Percentiles rank a stretch among this genome's conserved stretches.
These are phyloP conservation scores for Pachyseris speciosa DNA, from an alignment of 64 coral and sea anemone species.

Conservation along the genomic window DNA sequence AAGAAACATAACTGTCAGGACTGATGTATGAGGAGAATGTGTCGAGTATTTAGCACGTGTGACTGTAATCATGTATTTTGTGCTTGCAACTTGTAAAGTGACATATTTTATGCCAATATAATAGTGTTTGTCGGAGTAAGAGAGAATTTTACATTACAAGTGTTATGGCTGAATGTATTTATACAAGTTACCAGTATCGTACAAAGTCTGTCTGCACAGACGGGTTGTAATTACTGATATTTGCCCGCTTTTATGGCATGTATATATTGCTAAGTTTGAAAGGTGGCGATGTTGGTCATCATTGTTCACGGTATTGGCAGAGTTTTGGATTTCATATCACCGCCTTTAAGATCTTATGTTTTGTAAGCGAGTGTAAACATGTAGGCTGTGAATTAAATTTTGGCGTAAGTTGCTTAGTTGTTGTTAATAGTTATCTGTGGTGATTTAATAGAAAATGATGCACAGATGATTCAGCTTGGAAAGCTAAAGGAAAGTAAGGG, in stretches of 20 bases:
- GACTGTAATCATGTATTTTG: too few relatives aligned
- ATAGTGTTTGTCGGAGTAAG: too few relatives aligned
- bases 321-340: neutral
- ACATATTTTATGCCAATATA: too few relatives aligned
- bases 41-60: too few relatives aligned
- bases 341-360: neutral
- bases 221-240: neutral
- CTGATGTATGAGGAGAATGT: too few relatives aligned
- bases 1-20: neutral
- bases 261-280: neutral
- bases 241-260: neutral
- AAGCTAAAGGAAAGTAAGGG: too few relatives aligned
- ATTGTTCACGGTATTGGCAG: neutral
- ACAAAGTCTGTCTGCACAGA: neutral
- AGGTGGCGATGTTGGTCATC: neutral
- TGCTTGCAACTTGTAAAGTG: neutral
- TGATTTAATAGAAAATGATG: too few relatives aligned
- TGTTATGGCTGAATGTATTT: too few relatives aligned
- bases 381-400: neutral
- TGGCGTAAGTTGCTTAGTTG: neutral
- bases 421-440: too few relatives aligned
- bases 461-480: too few relatives aligned
- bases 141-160: too few relatives aligned
- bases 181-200: too few relatives aligned
- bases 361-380: neutral